Evolutionary conservation across 2,888 invertebrate genomes (phyloP).

Genomic region (Apamea crenata): DNA sequence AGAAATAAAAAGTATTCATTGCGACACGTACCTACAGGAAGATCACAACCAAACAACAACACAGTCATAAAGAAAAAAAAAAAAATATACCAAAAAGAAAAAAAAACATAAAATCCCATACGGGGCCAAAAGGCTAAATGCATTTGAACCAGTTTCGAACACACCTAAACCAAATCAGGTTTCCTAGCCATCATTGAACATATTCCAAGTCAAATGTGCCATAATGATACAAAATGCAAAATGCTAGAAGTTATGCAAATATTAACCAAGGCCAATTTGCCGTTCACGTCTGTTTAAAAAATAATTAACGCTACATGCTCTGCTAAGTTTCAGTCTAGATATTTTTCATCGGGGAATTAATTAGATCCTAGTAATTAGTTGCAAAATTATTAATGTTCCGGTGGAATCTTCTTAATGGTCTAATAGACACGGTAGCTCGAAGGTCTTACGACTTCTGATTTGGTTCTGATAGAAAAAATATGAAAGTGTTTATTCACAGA

Average conservation of each 20-base stretch:
- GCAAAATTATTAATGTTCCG: slow-evolving; percentile 6
- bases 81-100: too few species aligned
- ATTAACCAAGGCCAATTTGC: slow-evolving; percentile 52
- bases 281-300: slow-evolving; percentile 59
- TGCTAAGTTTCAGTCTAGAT: slow-evolving; percentile 63
- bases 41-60: too few species aligned
- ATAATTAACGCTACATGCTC: slow-evolving; percentile 67
- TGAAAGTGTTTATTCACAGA: not conserved
- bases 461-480: not conserved
- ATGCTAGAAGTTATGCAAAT: slow-evolving; percentile 56
- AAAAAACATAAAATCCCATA: too few species aligned
- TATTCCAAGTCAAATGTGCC: slow-evolving; percentile 3
- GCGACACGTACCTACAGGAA: too few species aligned
- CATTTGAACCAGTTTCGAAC: not conserved
- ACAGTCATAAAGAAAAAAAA: too few species aligned
- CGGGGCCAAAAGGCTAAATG: too few species aligned
- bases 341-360: slow-evolving; percentile 48
- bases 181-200: not conserved
- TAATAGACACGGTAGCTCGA: not conserved
- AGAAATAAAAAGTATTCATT: too few species aligned
- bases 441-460: not conserved
- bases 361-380: slow-evolving; percentile 50
- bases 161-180: not conserved
- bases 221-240: slow-evolving; percentile 44
- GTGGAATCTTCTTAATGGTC: not conserved